Base-by-base conservation (phyloP, 2,113 vertebrate genomes). In the Tachysurus fulvidraco region DNA sequence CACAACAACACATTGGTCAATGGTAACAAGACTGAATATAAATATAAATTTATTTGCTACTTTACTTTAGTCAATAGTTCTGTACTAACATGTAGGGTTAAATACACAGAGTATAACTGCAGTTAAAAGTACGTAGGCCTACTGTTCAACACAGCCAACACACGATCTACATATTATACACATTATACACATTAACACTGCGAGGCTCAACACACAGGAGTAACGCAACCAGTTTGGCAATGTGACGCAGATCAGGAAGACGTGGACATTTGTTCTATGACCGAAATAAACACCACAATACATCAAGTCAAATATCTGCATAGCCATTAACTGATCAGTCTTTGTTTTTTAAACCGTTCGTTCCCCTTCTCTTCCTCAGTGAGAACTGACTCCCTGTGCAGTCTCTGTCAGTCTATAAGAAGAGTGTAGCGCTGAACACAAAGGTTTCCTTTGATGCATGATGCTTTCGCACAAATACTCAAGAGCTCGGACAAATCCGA, bases 41-140 rank as follows among this genome's bases (percentile, higher is more conserved):
- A 89, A 90, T 90, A 90, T 89, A 90, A 64, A 88, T 44, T 64
- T 86, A 81, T 86, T 77, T 74, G 74, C 89, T 83, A 85, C 85
- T 44, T 50, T 83, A 85, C 85, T 44, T 50, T 55, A 89, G 88
- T 67, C 79, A 80, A 19, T 73, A 73, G 41, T 74, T 73, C 25
- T 52, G 41, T 74, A 84, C 83, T 80, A 30, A 85, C 76, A 85
- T 60, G 55, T 81, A 86, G 73, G 69, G 78, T 81, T 83, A 44
- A 87, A 87, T 88, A 86, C 54, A 62, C 13, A 55, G 9, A 79
- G 57, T 52, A 78, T 65, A 69, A 41, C 30, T 12, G 71, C 50
- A 54, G 64, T 67, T 50, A 67, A 54, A 23, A 16, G 83, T n/a
- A 55, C 12, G 16, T 13, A 71, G 25, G 36, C 25, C 41, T 84